Base-by-base conservation (phyloP, 2,888 invertebrate species). In the Cynaeus angustus region DNA sequence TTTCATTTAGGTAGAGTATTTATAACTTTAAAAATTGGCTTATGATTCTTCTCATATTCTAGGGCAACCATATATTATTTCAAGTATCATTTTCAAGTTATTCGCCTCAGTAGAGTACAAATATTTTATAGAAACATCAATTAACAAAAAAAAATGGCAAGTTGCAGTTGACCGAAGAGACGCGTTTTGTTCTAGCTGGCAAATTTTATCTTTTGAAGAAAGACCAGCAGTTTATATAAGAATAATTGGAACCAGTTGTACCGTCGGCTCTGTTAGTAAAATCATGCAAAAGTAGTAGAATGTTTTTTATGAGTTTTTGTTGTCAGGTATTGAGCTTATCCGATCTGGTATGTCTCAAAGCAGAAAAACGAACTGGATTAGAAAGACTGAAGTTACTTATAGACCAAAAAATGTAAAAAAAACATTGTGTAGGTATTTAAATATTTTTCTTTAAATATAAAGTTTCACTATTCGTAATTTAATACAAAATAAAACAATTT, bases 61-160 rank as follows among this genome's bases (percentile, higher is more conserved):
- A 21, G 21, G 21, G 1, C 21, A 21, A 4, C 21, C 21, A 21
- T 21, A 21, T 21, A 21, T 21, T 21, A 4, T 21, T 21, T 21
- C 21, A 1, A 21, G 21, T 4, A 21, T 21, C 4, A 21, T 21
- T 21, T 21, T 21, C 4, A 21, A 21, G 21, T 21, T 21, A 4
- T 21, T 21, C 21, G 21, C 4, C 4, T 21, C 21, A 1, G 21
- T 1, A 21, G 21, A 21, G 21, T 55, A 55, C 55, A 55, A 13
- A 14, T 55, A 55, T 16, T 55, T 12, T 16, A 38, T 55, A 13
- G 55, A 55, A 14, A 16, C 38, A 9, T 55, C 55, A 7, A 6
- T 33, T n/a, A 16, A 55, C 38, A 55, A 55, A 16, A 12, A 14
- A 14, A 7, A 55, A 1, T 55, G 55, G 55, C 13, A 55, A 55